Percentiles rank a stretch among this genome's conserved stretches.
Evolutionary conservation across 2,113 vertebrate species (phyloP).

Genomic region (Grantiella picta): DNA sequence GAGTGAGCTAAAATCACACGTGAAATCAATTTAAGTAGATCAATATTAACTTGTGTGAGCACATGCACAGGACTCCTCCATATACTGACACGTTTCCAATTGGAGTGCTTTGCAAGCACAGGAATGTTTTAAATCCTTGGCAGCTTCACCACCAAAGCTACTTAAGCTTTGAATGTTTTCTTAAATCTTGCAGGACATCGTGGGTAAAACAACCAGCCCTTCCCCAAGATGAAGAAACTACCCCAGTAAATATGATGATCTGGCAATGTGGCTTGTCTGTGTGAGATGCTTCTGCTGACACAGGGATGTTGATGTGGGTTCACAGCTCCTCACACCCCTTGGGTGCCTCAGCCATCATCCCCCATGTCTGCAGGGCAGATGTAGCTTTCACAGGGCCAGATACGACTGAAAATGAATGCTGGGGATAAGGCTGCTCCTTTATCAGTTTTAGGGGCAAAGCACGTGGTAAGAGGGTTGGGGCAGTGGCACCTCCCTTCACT

Average conservation of each 20-base stretch:
- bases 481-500: not conserved
- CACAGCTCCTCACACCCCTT: not conserved
- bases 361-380: not conserved
- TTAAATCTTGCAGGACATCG: not conserved
- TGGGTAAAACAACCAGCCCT: not conserved
- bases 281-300: not conserved
- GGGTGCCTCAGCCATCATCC: not conserved
- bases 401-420: not conserved
- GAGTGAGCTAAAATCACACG: not conserved
- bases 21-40: not conserved
- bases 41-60: not conserved
- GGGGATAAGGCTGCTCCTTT: not conserved
- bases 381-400: not conserved
- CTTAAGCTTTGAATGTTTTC: not conserved
- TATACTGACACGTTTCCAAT: not conserved
- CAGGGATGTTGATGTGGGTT: not conserved
- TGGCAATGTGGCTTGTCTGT: fast-evolving
- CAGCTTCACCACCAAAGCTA: not conserved
- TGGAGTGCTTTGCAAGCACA: not conserved
- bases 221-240: not conserved
- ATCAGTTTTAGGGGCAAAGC: not conserved
- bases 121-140: not conserved
- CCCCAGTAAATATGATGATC: fast-evolving
- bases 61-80: not conserved
- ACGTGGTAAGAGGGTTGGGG: not conserved